Percentiles rank a stretch among this genome's conserved stretches.
These are phyloP conservation scores for Drosophila atroscutellata DNA, from an alignment of 2,888 invertebrate species.

Conservation along the genomic window DNA sequence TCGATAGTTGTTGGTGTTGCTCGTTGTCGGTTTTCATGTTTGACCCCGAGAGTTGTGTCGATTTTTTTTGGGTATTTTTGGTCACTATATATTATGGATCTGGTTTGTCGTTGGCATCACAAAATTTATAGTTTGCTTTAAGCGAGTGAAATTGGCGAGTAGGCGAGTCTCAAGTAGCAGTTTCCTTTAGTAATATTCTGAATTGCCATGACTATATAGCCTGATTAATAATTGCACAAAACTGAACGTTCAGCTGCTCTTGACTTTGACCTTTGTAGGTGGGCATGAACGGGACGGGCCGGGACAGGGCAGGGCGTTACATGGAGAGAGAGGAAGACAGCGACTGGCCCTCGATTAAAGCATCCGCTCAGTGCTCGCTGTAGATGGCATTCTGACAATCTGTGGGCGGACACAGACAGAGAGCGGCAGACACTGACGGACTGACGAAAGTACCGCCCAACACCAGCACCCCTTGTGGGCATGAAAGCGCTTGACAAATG, in stretches of 20 bases:
- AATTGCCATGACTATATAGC: slow-evolving; percentile 21
- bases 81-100: slow-evolving; percentile 42
- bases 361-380: slow-evolving; percentile 52
- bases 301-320: background rate
- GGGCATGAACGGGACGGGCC: background rate
- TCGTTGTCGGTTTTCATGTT: slow-evolving; percentile 29
- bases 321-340: background rate
- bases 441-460: background rate
- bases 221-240: slow-evolving; percentile 52
- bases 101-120: slow-evolving; percentile 52
- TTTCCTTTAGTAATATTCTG: slow-evolving; percentile 52
- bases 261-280: slow-evolving; percentile 75
- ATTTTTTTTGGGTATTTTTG: slow-evolving; percentile 4
- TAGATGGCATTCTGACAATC: slow-evolving; percentile 30
- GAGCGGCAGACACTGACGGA: slow-evolving; percentile 15
- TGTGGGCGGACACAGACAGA: slow-evolving; percentile 45
- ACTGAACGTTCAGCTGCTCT: slow-evolving; percentile 51
- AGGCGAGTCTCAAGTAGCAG: slow-evolving; percentile 57
- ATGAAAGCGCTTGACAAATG: slow-evolving; percentile 65
- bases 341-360: slow-evolving; percentile 53
- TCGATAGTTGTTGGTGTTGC: slow-evolving; percentile 21
- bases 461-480: slow-evolving; percentile 20
- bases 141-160: slow-evolving; percentile 15
- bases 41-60: slow-evolving; percentile 41
- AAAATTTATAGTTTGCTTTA: slow-evolving; percentile 53